Evolutionary conservation across 2,888 invertebrate species (phyloP), one percentile per base, ranked within the genome.

Genomic region (Nysson spinosus): DNA sequence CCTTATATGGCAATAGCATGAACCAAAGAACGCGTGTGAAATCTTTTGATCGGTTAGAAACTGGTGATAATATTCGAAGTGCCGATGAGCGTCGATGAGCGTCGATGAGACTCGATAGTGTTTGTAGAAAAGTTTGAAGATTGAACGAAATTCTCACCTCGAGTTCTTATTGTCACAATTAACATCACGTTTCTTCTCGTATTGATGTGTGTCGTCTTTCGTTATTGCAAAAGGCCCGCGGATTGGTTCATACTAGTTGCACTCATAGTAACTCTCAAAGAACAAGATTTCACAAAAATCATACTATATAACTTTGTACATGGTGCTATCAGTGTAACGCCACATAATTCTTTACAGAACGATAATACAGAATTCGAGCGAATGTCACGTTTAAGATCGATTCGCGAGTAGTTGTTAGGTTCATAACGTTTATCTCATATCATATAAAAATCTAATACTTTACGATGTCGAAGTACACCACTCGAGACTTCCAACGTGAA

Each of bases 241-340:
- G 51, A 56, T 65, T 56, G 63, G 49, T 70, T 57, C 50, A 50
- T 65, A 49, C 50, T 39, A 60, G 46, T 49, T 42, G 20, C 54
- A 30, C 57, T 34, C 57, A 54, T 50, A 56, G 32, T 57, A 70
- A 56, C 49, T 58, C 20, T 60, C 44, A 47, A 54, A 32, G 44
- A 61, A 55, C 54, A 69, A 58, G 66, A 70, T 71, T 71, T 66
- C 55, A 69, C 70, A 71, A 71, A 71, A 71, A 71, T 71, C 58
- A 70, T 71, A 66, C 37, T 42, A 70, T 30, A 44, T 9, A 46
- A 67, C 52, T 67, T 39, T 47, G 62, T 62, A 71, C 46, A 70
- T 52, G 54, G 51, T 42, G 58, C 60, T 55, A 43, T 51, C 12
- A 6, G 16, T 12, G 35, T 49, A 60, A 66, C 46, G 39, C 57